phyloP scores from a whole-genome alignment of 2,113 vertebrate genomes.

The Tragelaphus buxtoni region DNA sequence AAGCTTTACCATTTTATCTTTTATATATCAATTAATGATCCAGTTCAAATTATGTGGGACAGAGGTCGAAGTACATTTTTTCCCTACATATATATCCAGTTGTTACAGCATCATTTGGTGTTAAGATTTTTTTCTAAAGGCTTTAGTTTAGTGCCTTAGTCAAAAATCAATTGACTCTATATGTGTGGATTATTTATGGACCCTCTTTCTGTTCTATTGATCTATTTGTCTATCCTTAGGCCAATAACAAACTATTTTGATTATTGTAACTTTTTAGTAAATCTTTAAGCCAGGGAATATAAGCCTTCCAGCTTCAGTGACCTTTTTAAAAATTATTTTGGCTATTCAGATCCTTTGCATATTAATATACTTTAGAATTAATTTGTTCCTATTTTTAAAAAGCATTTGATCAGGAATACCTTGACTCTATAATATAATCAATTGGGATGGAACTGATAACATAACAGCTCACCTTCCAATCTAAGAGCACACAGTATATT shows the following conservation, averaged over 20 bases:
- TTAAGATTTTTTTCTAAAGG: background rate
- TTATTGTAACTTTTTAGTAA: background rate
- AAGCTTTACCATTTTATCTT: background rate
- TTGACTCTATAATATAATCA: constrained; percentile 3
- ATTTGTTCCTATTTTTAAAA: background rate
- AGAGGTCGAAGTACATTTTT: background rate
- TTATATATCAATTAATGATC: background rate
- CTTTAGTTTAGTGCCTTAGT: background rate
- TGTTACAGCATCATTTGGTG: background rate
- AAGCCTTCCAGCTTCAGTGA: background rate
- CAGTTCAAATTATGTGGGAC: background rate
- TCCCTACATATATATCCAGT: background rate
- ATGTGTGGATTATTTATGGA: background rate
- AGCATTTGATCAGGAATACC: background rate
- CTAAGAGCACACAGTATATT: background rate
- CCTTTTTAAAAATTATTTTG: background rate
- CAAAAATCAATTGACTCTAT: background rate
- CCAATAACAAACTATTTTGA: background rate
- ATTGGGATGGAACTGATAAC: background rate
- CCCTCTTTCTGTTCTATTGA: background rate
- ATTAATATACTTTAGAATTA: background rate
- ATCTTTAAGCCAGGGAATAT: background rate
- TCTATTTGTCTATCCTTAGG: background rate
- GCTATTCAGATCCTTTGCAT: background rate
- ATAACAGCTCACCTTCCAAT: background rate